phyloP scores from a whole-genome alignment of 2,113 vertebrate genomes.

The Cyprinodon variegatus region DNA sequence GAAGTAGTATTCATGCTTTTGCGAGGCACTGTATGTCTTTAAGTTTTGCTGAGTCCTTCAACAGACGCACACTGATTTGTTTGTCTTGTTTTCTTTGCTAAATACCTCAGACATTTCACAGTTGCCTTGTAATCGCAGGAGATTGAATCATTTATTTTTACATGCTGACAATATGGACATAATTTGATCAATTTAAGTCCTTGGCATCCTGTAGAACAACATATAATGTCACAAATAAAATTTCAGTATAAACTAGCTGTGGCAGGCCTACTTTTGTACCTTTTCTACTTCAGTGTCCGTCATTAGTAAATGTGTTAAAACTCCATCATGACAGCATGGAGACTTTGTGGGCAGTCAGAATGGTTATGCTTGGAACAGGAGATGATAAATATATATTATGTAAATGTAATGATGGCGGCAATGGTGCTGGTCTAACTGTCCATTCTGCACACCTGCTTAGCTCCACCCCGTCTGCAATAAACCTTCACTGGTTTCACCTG shows the following conservation, averaged over 20 bases:
- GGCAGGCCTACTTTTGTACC: constrained; percentile 47
- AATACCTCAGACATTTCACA: constrained; percentile 65
- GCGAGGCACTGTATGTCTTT: constrained; percentile 7
- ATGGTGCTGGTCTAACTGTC: too few species aligned
- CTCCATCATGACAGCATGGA: constrained; percentile 64
- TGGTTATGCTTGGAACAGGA: constrained; percentile 8
- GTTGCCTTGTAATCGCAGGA: constrained; percentile 65
- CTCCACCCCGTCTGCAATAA: too few species aligned
- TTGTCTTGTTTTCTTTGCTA: constrained; percentile 39
- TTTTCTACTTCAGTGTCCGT: constrained; percentile 42
- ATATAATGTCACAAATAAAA: constrained; percentile 49
- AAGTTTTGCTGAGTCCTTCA: constrained; percentile 25
- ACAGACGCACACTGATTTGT: constrained; percentile 20
- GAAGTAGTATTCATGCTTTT: neutral
- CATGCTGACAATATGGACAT: constrained; percentile 36
- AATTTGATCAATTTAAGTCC: constrained; percentile 25
- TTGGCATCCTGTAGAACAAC: constrained; percentile 30
- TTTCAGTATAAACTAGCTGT: constrained; percentile 38
- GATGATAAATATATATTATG: constrained; percentile 22
- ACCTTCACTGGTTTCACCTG: too few species aligned
- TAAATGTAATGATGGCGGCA: neutral
- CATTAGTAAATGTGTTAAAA: constrained; percentile 55
- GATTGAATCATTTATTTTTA: constrained; percentile 34
- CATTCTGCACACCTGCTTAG: too few species aligned
- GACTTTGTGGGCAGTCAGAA: constrained; percentile 56